A percentile compares a stretch with the other conserved stretches of the same genome.
Conservation (phyloP, 92 coral and sea anemone genomes). For the Umimayanthus chanpuru region DNA sequence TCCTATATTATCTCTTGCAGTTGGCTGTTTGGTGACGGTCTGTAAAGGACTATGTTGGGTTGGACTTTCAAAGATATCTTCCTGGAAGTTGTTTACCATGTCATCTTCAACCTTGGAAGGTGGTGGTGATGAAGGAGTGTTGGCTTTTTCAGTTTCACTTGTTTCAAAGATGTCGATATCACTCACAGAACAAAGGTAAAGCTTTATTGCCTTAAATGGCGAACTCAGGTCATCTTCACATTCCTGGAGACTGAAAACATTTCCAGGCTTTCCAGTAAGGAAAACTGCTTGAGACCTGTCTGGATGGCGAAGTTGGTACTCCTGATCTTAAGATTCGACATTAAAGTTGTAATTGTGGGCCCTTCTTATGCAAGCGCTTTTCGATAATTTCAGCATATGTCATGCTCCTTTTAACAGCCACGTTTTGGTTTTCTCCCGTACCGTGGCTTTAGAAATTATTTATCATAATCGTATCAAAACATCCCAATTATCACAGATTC, state of each 20-base stretch:
- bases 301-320: conserved; percentile 41
- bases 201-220: conserved; percentile 47
- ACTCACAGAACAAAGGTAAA: conserved; percentile 46
- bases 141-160: conserved; percentile 7
- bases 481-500: conserved; percentile 32
- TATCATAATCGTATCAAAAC: conserved; percentile 27
- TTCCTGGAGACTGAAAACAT: conserved; percentile 38
- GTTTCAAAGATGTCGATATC: conserved; percentile 30
- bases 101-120: not conserved
- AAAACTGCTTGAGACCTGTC: conserved; percentile 45
- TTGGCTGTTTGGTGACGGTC: conserved; percentile 3
- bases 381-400: conserved; percentile 42
- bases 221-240: conserved; percentile 30
- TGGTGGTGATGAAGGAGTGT: conserved; percentile 29
- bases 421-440: conserved; percentile 17
- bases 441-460: conserved; percentile 23
- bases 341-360: conserved; percentile 39
- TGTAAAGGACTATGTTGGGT: too few species aligned
- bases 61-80: conserved; percentile 18
- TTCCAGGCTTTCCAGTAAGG: conserved; percentile 40
- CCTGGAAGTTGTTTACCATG: conserved; percentile 10
- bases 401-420: conserved; percentile 40
- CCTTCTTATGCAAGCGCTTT: conserved; percentile 47
- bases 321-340: conserved; percentile 20
- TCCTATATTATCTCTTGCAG: conserved; percentile 23